These are phyloP conservation scores for Ceyx margarethae DNA, from an alignment of 2,113 vertebrate genomes.

Conservation along the genomic window DNA sequence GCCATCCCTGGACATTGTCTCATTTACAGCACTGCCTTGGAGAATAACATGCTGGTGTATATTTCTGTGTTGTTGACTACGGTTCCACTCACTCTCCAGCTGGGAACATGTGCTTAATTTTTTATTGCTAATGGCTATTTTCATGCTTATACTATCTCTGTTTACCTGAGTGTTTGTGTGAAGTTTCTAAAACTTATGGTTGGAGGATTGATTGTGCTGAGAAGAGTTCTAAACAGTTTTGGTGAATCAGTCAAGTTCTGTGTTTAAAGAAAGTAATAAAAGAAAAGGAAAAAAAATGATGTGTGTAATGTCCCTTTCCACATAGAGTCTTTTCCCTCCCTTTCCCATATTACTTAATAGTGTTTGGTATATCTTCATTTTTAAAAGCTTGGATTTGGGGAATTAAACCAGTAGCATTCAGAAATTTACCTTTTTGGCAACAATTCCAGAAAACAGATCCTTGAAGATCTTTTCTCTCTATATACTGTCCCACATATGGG, in stretches of 20 bases:
- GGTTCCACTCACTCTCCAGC: conserved; percentile 55
- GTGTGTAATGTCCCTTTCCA: background rate
- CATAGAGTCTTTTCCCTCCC: background rate
- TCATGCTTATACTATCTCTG: conserved; percentile 42
- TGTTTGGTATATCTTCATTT: background rate
- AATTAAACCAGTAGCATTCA: background rate
- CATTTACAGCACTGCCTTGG: conserved; percentile 62
- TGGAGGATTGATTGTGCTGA: conserved; percentile 12
- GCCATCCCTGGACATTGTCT: conserved; percentile 39
- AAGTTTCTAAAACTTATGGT: conserved; percentile 33
- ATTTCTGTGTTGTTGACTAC: conserved; percentile 65
- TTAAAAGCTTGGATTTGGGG: background rate
- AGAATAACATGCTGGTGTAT: conserved; percentile 53
- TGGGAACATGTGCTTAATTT: conserved; percentile 33
- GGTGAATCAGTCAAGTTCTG: background rate
- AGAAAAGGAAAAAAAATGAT: background rate
- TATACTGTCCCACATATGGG: background rate
- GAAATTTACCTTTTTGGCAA: background rate
- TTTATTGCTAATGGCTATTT: conserved; percentile 34
- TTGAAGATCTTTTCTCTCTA: background rate
- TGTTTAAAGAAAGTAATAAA: background rate
- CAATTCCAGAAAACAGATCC: background rate
- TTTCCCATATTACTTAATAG: background rate
- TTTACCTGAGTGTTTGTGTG: conserved; percentile 50
- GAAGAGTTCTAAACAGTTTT: conserved; percentile 28